A percentile compares a stretch with the other conserved stretches of the same genome.
These are phyloP conservation scores for Ectobius pallidus DNA, from an alignment of 2,888 invertebrate species.

Conservation along the genomic window DNA sequence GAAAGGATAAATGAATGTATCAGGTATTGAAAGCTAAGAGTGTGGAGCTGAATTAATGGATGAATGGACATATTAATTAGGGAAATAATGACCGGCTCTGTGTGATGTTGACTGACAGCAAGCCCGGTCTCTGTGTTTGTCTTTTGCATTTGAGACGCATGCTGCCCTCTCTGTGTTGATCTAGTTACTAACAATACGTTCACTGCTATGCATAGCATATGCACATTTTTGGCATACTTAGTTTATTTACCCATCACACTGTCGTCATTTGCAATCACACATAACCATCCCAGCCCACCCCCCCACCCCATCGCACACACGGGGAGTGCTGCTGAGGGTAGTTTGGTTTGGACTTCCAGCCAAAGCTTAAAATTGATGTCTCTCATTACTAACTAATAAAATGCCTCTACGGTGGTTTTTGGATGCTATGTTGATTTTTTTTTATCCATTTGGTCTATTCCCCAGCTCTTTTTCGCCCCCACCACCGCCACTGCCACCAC, in stretches of 20 bases:
- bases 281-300: conserved; percentile 7
- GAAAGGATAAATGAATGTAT: too few relatives aligned
- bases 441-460: conserved; percentile 28
- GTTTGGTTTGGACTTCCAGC: conserved; percentile 33
- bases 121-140: not conserved
- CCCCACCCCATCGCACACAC: conserved; percentile 14
- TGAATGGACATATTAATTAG: too few relatives aligned
- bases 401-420: conserved; percentile 32
- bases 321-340: conserved; percentile 24
- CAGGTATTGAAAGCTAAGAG: too few relatives aligned
- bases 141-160: not conserved
- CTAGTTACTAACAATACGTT: not conserved
- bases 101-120: too few relatives aligned
- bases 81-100: too few relatives aligned
- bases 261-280: conserved; percentile 20
- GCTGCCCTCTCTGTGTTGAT: conserved; percentile 4
- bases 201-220: too few relatives aligned
- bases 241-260: conserved; percentile 30
- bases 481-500: conserved; percentile 45
- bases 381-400: conserved; percentile 38
- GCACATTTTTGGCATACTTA: conserved; percentile 30
- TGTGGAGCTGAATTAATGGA: too few relatives aligned
- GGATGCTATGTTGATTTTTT: conserved; percentile 31
- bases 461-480: not conserved
- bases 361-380: conserved; percentile 36